These are phyloP conservation scores for Catocala sponsa DNA, from an alignment of 2,888 invertebrate genomes.

Conservation along the genomic window DNA sequence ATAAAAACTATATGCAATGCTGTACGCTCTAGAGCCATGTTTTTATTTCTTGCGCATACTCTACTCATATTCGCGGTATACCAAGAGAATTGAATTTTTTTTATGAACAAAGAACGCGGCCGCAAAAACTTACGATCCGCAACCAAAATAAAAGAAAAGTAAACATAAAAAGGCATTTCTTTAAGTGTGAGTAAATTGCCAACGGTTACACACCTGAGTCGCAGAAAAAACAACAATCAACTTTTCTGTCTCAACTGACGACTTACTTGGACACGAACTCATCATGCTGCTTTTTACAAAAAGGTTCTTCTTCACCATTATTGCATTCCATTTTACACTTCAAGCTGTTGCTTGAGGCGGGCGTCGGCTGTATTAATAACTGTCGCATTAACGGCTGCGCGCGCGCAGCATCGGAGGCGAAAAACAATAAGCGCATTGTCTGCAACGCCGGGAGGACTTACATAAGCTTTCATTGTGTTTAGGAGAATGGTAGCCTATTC, in stretches of 20 bases:
- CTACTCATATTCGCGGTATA: neutral
- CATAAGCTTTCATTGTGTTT: conserved; percentile 18
- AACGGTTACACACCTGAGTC: conserved; percentile 9
- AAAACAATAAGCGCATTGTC: conserved; percentile 59
- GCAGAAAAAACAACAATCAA: conserved; percentile 13
- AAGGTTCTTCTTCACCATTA: conserved; percentile 19
- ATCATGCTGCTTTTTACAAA: conserved; percentile 22
- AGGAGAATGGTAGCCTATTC: conserved; percentile 4
- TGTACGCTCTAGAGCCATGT: too few species aligned
- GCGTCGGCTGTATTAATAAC: conserved; percentile 48
- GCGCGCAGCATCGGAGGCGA: conserved; percentile 46
- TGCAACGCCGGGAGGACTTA: conserved; percentile 30
- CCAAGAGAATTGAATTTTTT: neutral
- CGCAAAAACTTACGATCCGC: neutral
- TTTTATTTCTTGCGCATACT: too few species aligned
- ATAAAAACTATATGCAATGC: too few species aligned
- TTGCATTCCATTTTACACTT: conserved; percentile 21
- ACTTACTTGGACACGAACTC: conserved; percentile 18
- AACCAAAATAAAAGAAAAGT: neutral
- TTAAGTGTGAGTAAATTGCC: conserved; percentile 16
- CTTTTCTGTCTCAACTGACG: conserved; percentile 17
- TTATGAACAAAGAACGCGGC: neutral
- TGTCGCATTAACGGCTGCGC: conserved; percentile 46
- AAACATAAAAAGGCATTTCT: conserved; percentile 1
- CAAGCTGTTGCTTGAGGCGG: conserved; percentile 11